A percentile compares a stretch with the other conserved stretches of the same genome.
phyloP scores from a whole-genome alignment of 2,888 invertebrate species.

The Nomada fucata region DNA sequence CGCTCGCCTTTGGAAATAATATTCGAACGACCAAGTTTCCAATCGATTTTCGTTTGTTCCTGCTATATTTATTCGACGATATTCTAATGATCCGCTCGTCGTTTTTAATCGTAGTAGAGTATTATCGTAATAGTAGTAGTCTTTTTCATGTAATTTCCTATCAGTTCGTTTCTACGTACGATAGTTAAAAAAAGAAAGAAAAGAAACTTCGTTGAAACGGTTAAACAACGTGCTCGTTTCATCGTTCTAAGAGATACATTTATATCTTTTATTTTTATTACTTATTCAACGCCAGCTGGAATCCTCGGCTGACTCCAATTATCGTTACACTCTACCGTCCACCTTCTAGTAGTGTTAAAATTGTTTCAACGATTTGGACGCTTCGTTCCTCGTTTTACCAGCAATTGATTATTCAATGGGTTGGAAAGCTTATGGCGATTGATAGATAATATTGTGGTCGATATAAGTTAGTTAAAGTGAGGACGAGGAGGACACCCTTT shows the following conservation, averaged over 20 bases:
- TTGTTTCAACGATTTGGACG: not conserved
- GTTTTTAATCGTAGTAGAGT: not conserved
- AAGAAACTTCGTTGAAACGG: no score
- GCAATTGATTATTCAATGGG: not conserved
- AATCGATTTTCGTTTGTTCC: no score
- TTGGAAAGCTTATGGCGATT: not conserved
- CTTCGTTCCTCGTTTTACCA: not conserved
- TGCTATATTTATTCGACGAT: not conserved
- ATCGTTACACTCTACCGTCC: not conserved
- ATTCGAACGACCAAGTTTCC: not conserved
- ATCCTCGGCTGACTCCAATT: not conserved
- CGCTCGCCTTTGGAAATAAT: not conserved
- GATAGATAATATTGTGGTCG: not conserved
- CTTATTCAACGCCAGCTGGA: no score
- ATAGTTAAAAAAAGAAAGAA: not conserved
- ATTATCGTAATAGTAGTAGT: not conserved
- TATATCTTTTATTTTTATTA: not conserved
- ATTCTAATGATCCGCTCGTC: not conserved
- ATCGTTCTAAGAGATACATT: not conserved
- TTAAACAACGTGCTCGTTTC: not conserved
- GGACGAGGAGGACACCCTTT: not conserved
- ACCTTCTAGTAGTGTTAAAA: conserved; percentile 12
- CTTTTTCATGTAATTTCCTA: not conserved
- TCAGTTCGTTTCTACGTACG: not conserved
- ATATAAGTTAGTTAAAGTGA: not conserved